These are phyloP conservation scores for Amphimedon queenslandica DNA, from an alignment of 37 sponge, comb jelly and placozoan species.

Conservation along the genomic window DNA sequence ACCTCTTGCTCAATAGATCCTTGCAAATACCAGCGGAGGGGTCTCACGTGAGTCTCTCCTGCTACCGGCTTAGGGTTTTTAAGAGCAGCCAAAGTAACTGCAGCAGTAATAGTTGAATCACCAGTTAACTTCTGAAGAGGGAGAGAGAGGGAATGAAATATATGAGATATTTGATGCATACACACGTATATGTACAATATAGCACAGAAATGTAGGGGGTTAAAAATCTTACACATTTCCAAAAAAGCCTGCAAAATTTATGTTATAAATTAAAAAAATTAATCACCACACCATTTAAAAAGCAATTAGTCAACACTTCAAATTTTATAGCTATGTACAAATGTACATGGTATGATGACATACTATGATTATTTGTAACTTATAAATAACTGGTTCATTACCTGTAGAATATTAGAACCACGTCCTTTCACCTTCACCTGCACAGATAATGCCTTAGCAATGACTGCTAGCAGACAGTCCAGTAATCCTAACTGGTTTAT, in stretches of 20 bases:
- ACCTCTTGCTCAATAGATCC: constrained; percentile 72
- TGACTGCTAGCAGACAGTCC: constrained; percentile 75
- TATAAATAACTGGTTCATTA: background rate
- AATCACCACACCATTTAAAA: no score
- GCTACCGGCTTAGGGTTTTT: constrained; percentile 52
- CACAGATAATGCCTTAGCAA: constrained; percentile 78
- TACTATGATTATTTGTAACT: background rate
- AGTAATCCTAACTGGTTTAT: constrained; percentile 73
- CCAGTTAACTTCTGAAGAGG: constrained; percentile 2
- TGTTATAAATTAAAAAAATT: no score
- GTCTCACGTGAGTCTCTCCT: constrained; percentile 39
- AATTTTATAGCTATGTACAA: background rate
- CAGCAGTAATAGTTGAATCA: constrained; percentile 34
- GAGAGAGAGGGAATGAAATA: constrained; percentile 3
- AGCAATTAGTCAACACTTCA: no score
- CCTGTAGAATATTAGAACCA: constrained; percentile 48
- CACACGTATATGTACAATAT: no score
- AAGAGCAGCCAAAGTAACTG: constrained; percentile 34
- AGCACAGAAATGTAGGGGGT: no score
- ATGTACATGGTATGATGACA: background rate
- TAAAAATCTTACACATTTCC: no score
- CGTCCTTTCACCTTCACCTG: constrained; percentile 65
- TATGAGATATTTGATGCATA: no score
- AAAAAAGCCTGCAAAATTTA: no score
- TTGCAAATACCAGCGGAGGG: constrained; percentile 74